Evolutionary conservation across 2,113 vertebrate species (phyloP).

Genomic region (Oncorhynchus kisutch): DNA sequence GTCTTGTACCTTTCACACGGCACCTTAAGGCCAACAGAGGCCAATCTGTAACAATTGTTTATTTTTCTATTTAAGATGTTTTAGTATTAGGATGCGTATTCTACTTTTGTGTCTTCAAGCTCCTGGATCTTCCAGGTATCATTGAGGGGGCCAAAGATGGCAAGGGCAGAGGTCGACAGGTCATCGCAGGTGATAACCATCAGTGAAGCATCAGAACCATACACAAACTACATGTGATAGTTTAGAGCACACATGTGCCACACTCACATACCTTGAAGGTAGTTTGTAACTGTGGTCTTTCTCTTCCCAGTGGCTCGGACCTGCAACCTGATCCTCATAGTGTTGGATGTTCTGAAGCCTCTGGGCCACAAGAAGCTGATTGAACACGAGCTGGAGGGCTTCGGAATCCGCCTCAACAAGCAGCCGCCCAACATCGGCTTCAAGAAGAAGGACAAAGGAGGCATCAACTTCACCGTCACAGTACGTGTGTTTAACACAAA

Average conservation of each 20-base stretch:
- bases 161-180: slow-evolving; percentile 95
- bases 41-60: no score
- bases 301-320: slow-evolving; percentile 89
- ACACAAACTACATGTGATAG: no score
- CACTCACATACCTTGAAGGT: neutral
- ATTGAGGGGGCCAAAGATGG: slow-evolving; percentile 98
- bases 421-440: slow-evolving; percentile 95
- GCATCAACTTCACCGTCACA: slow-evolving; percentile 97
- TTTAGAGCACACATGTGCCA: no score
- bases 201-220: no score
- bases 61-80: no score
- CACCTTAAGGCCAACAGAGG: no score
- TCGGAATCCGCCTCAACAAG: slow-evolving; percentile 96
- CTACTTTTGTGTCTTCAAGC: slow-evolving; percentile 67
- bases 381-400: slow-evolving; percentile 96
- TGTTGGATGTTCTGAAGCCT: slow-evolving; percentile 95
- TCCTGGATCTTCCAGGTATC: slow-evolving; percentile 97
- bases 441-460: slow-evolving; percentile 99
- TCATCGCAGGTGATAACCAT: slow-evolving; percentile 88
- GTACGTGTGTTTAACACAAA: slow-evolving; percentile 60
- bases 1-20: no score
- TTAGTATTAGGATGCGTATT: neutral
- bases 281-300: neutral
- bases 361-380: slow-evolving; percentile 97
- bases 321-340: slow-evolving; percentile 98